These are phyloP conservation scores for Desmophyllum pertusum DNA, from an alignment of 92 coral and sea anemone species.

Conservation along the genomic window DNA sequence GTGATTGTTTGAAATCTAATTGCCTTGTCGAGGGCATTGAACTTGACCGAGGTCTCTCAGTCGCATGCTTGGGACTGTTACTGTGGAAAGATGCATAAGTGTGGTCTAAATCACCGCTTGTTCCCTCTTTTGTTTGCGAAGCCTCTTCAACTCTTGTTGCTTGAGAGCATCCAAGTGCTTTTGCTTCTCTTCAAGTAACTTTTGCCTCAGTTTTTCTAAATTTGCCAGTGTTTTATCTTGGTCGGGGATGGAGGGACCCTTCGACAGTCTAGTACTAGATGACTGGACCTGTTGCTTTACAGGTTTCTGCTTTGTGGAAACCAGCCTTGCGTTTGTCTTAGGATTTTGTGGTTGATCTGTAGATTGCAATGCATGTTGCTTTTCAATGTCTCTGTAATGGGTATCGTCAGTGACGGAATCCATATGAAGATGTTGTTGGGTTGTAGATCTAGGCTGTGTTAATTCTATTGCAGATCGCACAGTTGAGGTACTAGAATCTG, in stretches of 20 bases:
- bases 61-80: background rate
- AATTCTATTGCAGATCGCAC: conserved; percentile 41
- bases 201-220: conserved; percentile 67
- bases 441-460: conserved; percentile 13
- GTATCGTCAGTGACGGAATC: conserved; percentile 20
- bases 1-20: conserved; percentile 25
- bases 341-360: background rate
- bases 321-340: conserved; percentile 14
- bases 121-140: conserved; percentile 50
- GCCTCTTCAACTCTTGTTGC: conserved; percentile 76
- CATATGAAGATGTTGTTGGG: conserved; percentile 43
- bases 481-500: conserved; percentile 59
- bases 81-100: background rate
- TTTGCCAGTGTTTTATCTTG: conserved; percentile 66
- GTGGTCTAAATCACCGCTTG: conserved; percentile 10
- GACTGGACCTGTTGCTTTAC: background rate
- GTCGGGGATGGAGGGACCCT: background rate
- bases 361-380: conserved; percentile 9
- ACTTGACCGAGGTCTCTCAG: conserved; percentile 26
- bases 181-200: conserved; percentile 73
- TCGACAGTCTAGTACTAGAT: background rate
- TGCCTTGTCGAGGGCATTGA: conserved; percentile 18
- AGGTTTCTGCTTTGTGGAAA: background rate
- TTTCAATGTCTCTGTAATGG: background rate
- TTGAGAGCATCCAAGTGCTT: conserved; percentile 61